Base-by-base conservation (phyloP, 2,888 invertebrate species). In the Agonopterix alstromeriana region DNA sequence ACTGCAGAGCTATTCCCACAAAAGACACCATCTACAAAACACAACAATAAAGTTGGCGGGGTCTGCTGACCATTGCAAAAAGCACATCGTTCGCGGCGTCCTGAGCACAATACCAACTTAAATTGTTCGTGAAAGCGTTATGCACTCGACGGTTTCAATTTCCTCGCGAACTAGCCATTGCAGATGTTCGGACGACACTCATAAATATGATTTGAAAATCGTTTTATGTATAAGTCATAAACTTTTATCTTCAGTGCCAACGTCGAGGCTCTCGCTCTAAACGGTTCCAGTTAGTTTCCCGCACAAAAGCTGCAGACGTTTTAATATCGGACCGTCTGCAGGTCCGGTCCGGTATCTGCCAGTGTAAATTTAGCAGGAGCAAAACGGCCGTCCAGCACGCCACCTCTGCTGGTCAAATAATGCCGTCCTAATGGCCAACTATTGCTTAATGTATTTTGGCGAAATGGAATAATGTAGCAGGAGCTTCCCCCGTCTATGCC, bases 171-270 rank as follows among this genome's bases (percentile, higher is more conserved):
- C 82, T 75, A 70, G 74, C 85, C 74, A 73, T 76, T 74, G 77
- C 82, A 85, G 79, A 83, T 87, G 85, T 82, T 82, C 73, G 68
- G 76, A 75, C 68, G 77, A 77, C 76, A 74, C 75, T 77, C 81
- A 76, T 86, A 88, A 88, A 86, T 87, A 87, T 87, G 82, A 88
- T 86, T 87, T 85, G 82, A 86, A 82, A 86, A 87, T 86, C 82
- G 85, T 83, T 87, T 86, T 85, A 86, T 85, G 84, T 87, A 83
- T 84, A 82, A 82, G 77, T 78, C 83, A 81, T 88, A 86, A 88
- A 88, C 77, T 88, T 88, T 88, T 88, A 88, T 88, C 84, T 82
- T 65, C 74, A 61, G 65, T 63, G 66, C 61, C 58, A 56, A 60
- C 72, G 75, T 66, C 63, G 72, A 71, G 72, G 77, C 68, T 72